These are phyloP conservation scores for Chrysolina haemoptera DNA, from an alignment of 2,888 invertebrate genomes.

Conservation along the genomic window DNA sequence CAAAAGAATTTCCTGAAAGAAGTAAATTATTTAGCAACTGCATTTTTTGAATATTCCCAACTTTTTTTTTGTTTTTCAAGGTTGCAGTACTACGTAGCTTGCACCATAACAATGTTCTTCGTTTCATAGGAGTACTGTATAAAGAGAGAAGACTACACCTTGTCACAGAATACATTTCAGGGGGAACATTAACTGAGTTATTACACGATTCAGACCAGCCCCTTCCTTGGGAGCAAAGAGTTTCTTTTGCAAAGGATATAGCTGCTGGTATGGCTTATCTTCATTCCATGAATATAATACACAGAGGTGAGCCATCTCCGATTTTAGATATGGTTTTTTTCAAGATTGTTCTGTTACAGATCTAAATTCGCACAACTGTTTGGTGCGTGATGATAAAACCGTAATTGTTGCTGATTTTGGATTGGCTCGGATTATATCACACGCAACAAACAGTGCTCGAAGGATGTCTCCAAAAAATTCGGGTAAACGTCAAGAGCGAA, in stretches of 20 bases:
- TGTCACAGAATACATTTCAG: conserved; percentile 93
- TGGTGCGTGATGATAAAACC: conserved; percentile 84
- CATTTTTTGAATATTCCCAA: background rate
- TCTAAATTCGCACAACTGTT: conserved; percentile 95
- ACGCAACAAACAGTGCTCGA: conserved; percentile 66
- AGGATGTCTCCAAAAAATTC: conserved; percentile 64
- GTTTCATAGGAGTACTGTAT: conserved; percentile 94
- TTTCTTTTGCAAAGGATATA: conserved; percentile 91
- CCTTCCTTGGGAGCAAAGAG: conserved; percentile 85
- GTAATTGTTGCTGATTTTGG: conserved; percentile 98
- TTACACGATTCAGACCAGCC: conserved; percentile 81
- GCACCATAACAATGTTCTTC: conserved; percentile 90
- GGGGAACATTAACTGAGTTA: conserved; percentile 90
- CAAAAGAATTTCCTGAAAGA: conserved; percentile 96
- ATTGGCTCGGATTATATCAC: conserved; percentile 85
- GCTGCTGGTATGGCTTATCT: conserved; percentile 95
- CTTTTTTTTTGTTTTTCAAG: conserved; percentile 57
- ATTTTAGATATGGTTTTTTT: background rate
- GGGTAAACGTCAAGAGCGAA: conserved; percentile 74
- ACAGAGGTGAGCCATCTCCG: conserved; percentile 65
- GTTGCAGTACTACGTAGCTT: conserved; percentile 93
- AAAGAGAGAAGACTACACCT: conserved; percentile 92
- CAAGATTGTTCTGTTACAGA: conserved; percentile 73
- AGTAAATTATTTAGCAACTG: conserved; percentile 68
- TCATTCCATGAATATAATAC: conserved; percentile 95